phyloP scores from a whole-genome alignment of 2,113 vertebrate genomes.

The Tylochromis polylepis region DNA sequence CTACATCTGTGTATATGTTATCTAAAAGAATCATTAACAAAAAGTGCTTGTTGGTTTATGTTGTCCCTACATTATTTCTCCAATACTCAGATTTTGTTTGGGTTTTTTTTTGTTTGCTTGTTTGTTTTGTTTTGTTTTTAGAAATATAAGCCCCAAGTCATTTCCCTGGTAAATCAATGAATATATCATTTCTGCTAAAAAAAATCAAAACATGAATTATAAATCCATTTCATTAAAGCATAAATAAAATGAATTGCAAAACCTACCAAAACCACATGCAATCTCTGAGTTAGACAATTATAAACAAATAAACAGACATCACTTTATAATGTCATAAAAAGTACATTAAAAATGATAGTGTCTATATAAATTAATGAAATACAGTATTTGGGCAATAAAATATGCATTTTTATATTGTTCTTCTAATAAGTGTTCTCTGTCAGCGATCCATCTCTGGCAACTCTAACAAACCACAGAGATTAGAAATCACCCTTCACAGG shows the following conservation, averaged over 20 bases:
- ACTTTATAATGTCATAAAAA: not conserved
- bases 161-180: not conserved
- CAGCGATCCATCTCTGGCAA: not conserved
- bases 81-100: not conserved
- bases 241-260: not conserved
- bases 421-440: not conserved
- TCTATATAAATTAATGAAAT: not conserved
- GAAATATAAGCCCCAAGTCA: not conserved
- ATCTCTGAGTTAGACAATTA: not conserved
- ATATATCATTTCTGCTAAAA: not conserved
- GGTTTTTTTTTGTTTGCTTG: too few relatives aligned
- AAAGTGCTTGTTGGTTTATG: not conserved
- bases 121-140: not conserved
- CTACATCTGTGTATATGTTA: not conserved
- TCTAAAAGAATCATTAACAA: not conserved
- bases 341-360: not conserved
- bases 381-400: not conserved
- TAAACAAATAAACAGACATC: not conserved
- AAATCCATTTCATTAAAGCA: not conserved
- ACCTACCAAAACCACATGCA: not conserved
- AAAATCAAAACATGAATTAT: not conserved
- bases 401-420: not conserved
- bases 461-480: not conserved
- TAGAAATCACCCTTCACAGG: not conserved
- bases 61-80: not conserved